phyloP scores from a whole-genome alignment of 2,797 vertebrate genomes.

The Pseudopleuronectes americanus region DNA sequence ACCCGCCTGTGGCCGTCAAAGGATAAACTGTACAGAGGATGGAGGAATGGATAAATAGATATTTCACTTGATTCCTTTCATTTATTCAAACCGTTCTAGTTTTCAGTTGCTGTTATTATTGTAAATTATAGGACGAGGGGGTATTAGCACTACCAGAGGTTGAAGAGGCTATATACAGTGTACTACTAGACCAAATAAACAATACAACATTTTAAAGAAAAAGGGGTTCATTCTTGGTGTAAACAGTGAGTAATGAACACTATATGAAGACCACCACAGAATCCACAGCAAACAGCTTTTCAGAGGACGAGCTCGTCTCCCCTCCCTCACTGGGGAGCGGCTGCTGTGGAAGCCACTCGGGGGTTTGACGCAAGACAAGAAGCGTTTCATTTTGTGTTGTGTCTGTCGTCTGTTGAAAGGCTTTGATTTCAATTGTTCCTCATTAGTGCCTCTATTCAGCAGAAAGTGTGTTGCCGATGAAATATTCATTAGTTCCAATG shows the following conservation, averaged over 20 bases:
- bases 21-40: too few species aligned
- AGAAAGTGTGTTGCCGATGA: slow-evolving; percentile 57
- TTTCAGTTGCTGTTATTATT: too few species aligned
- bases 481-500: slow-evolving; percentile 68
- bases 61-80: too few species aligned
- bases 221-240: not conserved
- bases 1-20: too few species aligned
- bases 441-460: slow-evolving; percentile 57
- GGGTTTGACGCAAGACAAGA: slow-evolving; percentile 32
- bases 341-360: slow-evolving; percentile 29
- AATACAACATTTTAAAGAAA: not conserved
- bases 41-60: too few species aligned
- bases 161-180: not conserved
- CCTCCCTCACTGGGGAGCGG: not conserved
- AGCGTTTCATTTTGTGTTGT: slow-evolving; percentile 29
- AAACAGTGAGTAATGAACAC: not conserved
- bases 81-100: too few species aligned
- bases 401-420: slow-evolving; percentile 32
- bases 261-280: not conserved
- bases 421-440: slow-evolving; percentile 74
- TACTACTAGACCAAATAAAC: not conserved
- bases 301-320: slow-evolving; percentile 4
- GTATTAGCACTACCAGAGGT: not conserved
- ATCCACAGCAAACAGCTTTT: not conserved
- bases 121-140: too few species aligned